Evolutionary conservation across 2,888 invertebrate species (phyloP).

Genomic region (Epistrophe eligans): DNA sequence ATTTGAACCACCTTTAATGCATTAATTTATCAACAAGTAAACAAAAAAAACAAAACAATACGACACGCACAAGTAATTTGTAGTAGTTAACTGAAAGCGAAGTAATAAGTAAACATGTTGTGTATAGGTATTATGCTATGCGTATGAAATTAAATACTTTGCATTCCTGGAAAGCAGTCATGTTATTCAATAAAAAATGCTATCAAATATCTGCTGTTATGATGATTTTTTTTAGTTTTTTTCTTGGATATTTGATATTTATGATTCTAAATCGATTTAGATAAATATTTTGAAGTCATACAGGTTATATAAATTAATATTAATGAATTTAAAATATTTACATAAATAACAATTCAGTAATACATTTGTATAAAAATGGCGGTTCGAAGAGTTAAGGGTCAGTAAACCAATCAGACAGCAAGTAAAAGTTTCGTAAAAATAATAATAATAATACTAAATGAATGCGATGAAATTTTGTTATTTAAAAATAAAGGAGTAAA

Average conservation of each 20-base stretch:
- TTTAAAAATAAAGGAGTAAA: no score
- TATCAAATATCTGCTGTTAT: not conserved
- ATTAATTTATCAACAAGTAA: not conserved
- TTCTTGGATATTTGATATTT: no score
- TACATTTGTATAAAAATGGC: no score
- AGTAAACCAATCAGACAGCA: no score
- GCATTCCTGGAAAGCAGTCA: constrained; percentile 14
- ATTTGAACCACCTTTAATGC: not conserved
- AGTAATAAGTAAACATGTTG: not conserved
- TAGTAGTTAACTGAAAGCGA: constrained; percentile 1
- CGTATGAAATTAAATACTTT: constrained; percentile 21
- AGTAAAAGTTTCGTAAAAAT: no score
- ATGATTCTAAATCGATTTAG: no score
- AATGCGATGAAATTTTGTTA: no score
- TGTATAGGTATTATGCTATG: not conserved
- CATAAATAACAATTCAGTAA: not conserved
- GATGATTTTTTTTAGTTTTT: not conserved
- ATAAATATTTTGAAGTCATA: not conserved
- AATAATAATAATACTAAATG: no score
- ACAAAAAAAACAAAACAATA: not conserved
- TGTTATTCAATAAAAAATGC: not conserved
- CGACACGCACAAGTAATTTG: constrained; percentile 21
- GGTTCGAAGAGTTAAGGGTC: no score
- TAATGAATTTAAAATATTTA: not conserved
- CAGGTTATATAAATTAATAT: not conserved